phyloP scores from a whole-genome alignment of 2,113 vertebrate species.

The Istiophorus platypterus region DNA sequence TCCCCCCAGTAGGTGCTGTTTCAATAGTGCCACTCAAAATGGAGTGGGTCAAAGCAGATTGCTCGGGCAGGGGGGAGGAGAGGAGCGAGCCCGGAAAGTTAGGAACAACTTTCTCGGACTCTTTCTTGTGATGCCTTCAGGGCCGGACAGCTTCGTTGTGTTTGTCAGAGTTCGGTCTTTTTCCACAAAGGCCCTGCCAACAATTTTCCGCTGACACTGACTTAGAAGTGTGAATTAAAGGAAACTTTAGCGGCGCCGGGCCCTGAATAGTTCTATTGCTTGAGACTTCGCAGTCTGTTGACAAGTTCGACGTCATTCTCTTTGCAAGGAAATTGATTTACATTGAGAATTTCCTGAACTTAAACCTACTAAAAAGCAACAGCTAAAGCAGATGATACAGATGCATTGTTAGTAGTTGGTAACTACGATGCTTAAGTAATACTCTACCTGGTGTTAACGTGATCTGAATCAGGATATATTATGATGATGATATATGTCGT shows the following conservation, averaged over 20 bases:
- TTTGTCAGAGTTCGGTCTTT: constrained; percentile 40
- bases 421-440: no score
- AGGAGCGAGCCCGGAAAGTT: constrained; percentile 72
- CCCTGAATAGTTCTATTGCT: neutral
- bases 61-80: constrained; percentile 66
- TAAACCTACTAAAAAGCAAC: no score
- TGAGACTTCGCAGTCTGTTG: neutral
- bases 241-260: constrained; percentile 10
- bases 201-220: constrained; percentile 15
- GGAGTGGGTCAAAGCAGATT: constrained; percentile 80
- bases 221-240: constrained; percentile 67
- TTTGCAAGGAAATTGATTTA: no score
- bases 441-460: no score
- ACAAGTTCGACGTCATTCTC: neutral
- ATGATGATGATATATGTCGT: no score
- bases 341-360: no score
- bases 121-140: constrained; percentile 55
- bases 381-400: no score
- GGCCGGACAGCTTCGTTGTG: constrained; percentile 42
- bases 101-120: constrained; percentile 62
- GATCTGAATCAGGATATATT: no score
- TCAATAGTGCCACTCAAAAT: constrained; percentile 79
- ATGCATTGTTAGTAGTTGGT: no score
- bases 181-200: constrained; percentile 43
- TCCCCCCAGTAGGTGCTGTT: constrained; percentile 79